Conservation (phyloP, 2,113 vertebrate genomes). For the Varanus salvator region DNA sequence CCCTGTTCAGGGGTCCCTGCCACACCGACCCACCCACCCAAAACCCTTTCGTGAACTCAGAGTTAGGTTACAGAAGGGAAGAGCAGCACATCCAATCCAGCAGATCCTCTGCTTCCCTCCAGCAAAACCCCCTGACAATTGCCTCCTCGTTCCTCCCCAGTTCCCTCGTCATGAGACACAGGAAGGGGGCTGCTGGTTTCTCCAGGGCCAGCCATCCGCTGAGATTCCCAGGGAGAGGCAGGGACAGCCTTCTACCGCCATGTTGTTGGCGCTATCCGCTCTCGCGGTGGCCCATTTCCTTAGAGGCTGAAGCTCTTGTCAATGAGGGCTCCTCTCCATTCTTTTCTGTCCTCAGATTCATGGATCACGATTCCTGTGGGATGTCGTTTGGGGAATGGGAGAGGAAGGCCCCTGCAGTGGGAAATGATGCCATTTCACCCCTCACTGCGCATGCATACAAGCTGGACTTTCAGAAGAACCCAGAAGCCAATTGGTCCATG, state of each 20-base stretch:
- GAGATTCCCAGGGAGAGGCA: neutral
- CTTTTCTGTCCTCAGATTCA: neutral
- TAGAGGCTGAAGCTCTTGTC: neutral
- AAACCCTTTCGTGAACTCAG: too few relatives aligned
- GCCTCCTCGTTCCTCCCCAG: neutral
- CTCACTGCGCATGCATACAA: neutral
- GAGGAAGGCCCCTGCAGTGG: neutral
- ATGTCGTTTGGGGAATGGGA: neutral
- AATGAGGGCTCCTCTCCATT: neutral
- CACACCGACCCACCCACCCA: too few relatives aligned
- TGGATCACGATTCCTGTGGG: neutral
- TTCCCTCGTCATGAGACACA: neutral
- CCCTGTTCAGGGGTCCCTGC: too few relatives aligned
- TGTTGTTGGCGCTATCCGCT: neutral
- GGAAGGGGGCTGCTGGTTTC: neutral
- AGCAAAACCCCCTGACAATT: neutral
- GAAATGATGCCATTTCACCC: neutral
- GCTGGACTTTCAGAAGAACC: neutral
- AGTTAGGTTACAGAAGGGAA: neutral
- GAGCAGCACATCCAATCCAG: neutral
- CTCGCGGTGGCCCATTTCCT: too few relatives aligned
- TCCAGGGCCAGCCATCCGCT: neutral
- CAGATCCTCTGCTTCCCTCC: too few relatives aligned
- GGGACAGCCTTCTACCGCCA: neutral
- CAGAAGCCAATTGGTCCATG: neutral